Conservation (phyloP, 2,797 vertebrate genomes). For the Anabacerthia variegaticeps region DNA sequence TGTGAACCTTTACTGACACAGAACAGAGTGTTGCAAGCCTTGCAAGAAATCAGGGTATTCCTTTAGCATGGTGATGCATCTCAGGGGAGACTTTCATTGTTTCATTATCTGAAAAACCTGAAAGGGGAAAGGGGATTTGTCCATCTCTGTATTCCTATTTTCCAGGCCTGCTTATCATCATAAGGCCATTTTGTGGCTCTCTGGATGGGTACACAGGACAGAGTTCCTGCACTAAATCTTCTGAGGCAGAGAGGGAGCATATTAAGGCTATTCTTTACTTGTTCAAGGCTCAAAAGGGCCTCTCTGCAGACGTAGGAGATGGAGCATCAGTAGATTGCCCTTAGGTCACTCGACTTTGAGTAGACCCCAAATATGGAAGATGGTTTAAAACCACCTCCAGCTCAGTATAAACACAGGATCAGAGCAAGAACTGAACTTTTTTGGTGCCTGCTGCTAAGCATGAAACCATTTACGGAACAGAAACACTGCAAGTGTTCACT, state of each 20-base stretch:
- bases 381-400: constrained; percentile 45
- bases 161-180: fast-evolving
- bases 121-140: background rate
- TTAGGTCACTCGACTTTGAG: constrained; percentile 20
- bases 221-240: background rate
- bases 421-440: constrained; percentile 25
- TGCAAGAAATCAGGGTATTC: fast-evolving
- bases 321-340: constrained; percentile 1
- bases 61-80: background rate
- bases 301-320: background rate
- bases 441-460: constrained; percentile 22
- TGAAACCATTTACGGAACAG: constrained; percentile 18
- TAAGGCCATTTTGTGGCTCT: background rate
- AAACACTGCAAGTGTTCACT: constrained; percentile 37
- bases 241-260: background rate
- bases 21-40: background rate
- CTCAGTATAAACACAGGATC: constrained; percentile 55
- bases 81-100: background rate
- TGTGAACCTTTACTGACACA: fast-evolving
- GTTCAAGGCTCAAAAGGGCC: background rate
- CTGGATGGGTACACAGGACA: background rate
- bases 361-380: constrained; percentile 55
- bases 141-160: background rate
- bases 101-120: background rate
- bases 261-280: background rate